phyloP scores from a whole-genome alignment of 2,888 invertebrate species.

The Anoplius nigerrimus region DNA sequence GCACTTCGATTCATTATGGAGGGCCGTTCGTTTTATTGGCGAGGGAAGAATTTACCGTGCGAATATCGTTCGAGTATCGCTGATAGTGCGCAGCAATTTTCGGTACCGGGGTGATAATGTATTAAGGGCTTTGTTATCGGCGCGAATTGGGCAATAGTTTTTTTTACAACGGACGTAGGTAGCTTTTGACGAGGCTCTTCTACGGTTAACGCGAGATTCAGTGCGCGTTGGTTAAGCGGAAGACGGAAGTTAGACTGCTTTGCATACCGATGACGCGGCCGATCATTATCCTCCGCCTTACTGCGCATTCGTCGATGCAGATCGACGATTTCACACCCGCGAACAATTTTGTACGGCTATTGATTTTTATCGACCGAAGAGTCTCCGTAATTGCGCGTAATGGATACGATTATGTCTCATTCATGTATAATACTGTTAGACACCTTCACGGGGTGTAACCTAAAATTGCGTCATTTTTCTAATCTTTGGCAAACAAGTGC shows the following conservation, averaged over 20 bases:
- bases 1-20: no score
- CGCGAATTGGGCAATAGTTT: no score
- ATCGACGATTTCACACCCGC: constrained; percentile 33
- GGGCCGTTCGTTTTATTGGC: no score
- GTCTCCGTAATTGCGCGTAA: constrained; percentile 14
- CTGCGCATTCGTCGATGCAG: constrained; percentile 35
- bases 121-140: no score
- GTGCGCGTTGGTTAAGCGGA: constrained; percentile 35
- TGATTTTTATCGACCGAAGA: constrained; percentile 39
- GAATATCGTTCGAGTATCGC: no score
- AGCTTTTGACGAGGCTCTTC: not conserved
- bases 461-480: no score
- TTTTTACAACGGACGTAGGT: no score
- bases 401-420: constrained; percentile 44
- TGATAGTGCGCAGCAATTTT: no score
- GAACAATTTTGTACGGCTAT: constrained; percentile 34
- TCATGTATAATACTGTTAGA: not conserved
- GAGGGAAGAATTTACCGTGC: no score
- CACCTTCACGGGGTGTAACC: not conserved
- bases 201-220: constrained; percentile 24
- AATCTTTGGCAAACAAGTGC: no score
- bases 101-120: no score
- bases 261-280: constrained; percentile 31
- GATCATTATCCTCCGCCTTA: constrained; percentile 42
- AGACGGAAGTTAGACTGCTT: constrained; percentile 45